phyloP scores from a whole-genome alignment of 1,140 invertebrate genomes.

The Oppia nitens region DNA sequence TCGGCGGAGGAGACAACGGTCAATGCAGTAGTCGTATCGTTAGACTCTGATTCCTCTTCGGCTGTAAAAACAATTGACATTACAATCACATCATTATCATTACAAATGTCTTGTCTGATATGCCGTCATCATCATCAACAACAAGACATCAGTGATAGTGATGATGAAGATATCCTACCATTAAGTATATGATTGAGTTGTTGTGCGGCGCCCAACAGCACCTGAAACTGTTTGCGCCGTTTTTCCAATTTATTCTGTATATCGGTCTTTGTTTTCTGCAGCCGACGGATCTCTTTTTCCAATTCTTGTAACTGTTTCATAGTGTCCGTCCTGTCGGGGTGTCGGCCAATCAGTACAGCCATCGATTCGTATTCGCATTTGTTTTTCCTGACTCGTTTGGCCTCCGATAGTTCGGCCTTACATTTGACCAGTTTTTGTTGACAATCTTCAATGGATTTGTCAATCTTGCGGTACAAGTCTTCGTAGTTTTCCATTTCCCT shows the following conservation, averaged over 20 bases:
- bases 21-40: neutral
- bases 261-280: constrained; percentile 38
- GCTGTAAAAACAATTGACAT: neutral
- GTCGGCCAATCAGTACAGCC: constrained; percentile 69
- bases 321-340: constrained; percentile 71
- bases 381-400: constrained; percentile 59
- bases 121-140: constrained; percentile 7
- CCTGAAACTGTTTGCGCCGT: constrained; percentile 68
- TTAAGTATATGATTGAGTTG: constrained; percentile 5
- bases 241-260: constrained; percentile 58
- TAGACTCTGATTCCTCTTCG: neutral
- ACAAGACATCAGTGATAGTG: neutral
- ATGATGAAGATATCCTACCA: neutral
- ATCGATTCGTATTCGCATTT: constrained; percentile 74
- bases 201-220: constrained; percentile 41
- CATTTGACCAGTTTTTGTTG: constrained; percentile 54
- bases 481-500: constrained; percentile 70
- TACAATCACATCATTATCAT: neutral
- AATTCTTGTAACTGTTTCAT: constrained; percentile 50
- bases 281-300: constrained; percentile 48
- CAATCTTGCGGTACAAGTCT: constrained; percentile 50
- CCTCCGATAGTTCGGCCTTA: constrained; percentile 53
- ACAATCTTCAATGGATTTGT: constrained; percentile 48
- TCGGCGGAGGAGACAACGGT: neutral
- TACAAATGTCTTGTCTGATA: neutral